These are phyloP conservation scores for Ferdinandea cuprea DNA, from an alignment of 2,888 invertebrate genomes.

Conservation along the genomic window DNA sequence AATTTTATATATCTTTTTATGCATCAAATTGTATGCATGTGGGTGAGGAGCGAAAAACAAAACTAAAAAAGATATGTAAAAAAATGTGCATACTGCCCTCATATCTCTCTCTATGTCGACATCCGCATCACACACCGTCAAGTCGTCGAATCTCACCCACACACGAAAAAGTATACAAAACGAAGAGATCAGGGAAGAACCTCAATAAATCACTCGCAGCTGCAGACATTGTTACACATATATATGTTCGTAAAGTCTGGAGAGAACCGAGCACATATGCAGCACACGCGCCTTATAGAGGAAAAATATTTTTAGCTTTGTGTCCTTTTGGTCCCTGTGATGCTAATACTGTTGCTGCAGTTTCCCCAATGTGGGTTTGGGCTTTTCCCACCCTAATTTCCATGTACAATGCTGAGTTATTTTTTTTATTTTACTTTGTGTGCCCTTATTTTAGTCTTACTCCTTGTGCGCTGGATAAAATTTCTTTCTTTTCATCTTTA, in stretches of 20 bases:
- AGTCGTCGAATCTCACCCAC: constrained; percentile 37
- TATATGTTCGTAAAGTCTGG: constrained; percentile 22
- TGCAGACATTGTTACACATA: constrained; percentile 62
- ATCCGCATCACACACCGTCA: background rate
- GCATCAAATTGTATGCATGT: background rate
- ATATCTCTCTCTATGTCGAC: too few species aligned
- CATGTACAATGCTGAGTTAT: constrained; percentile 31
- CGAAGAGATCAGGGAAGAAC: constrained; percentile 64
- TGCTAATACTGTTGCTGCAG: constrained; percentile 29
- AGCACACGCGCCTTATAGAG: constrained; percentile 71
- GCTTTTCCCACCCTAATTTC: constrained; percentile 61
- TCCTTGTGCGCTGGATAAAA: constrained; percentile 33
- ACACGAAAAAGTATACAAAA: constrained; percentile 28
- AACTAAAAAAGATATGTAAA: constrained; percentile 30
- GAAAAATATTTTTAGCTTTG: constrained; percentile 40
- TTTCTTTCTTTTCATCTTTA: constrained; percentile 8
- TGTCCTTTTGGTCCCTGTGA: constrained; percentile 50
- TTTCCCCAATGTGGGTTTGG: constrained; percentile 41
- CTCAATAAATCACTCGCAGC: constrained; percentile 68
- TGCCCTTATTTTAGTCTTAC: constrained; percentile 32
- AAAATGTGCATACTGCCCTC: constrained; percentile 41
- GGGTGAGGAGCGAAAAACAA: background rate
- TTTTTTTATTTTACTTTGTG: constrained; percentile 12
- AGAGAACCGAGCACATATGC: constrained; percentile 55
- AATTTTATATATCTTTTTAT: too few species aligned